phyloP scores from a whole-genome alignment of 2,888 invertebrate genomes.

The Pterostichus niger region DNA sequence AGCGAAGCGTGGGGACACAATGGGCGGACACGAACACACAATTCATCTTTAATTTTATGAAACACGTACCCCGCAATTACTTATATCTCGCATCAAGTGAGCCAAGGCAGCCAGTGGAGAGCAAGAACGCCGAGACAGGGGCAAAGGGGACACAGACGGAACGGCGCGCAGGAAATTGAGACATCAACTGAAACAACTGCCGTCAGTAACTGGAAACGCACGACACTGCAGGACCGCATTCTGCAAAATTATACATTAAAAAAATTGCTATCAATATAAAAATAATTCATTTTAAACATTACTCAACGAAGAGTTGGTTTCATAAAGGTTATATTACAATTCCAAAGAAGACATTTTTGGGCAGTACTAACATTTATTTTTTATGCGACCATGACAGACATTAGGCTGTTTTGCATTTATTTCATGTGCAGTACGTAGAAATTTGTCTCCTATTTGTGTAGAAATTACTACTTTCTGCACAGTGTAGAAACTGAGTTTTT shows the following conservation, averaged over 20 bases:
- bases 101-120: slow-evolving; percentile 29
- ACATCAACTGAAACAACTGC: slow-evolving; percentile 62
- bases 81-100: slow-evolving; percentile 61
- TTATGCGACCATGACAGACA: too few species aligned
- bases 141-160: slow-evolving; percentile 28
- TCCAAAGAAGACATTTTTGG: too few species aligned
- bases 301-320: too few species aligned
- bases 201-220: slow-evolving; percentile 29
- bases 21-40: slow-evolving; percentile 65
- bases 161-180: slow-evolving; percentile 57
- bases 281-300: too few species aligned
- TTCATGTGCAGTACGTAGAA: too few species aligned
- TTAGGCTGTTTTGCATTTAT: too few species aligned
- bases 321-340: too few species aligned
- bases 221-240: slow-evolving; percentile 11
- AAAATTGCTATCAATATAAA: background rate
- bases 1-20: slow-evolving; percentile 43
- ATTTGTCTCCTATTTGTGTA: too few species aligned
- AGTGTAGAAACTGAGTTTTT: too few species aligned
- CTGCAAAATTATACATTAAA: background rate
- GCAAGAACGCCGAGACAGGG: slow-evolving; percentile 13
- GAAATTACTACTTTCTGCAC: too few species aligned
- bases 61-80: slow-evolving; percentile 65
- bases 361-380: too few species aligned
- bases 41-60: slow-evolving; percentile 66